Evolutionary conservation across 2,888 invertebrate genomes (phyloP), one percentile per base, ranked within the genome.

Genomic region (Diabrotica balteata): DNA sequence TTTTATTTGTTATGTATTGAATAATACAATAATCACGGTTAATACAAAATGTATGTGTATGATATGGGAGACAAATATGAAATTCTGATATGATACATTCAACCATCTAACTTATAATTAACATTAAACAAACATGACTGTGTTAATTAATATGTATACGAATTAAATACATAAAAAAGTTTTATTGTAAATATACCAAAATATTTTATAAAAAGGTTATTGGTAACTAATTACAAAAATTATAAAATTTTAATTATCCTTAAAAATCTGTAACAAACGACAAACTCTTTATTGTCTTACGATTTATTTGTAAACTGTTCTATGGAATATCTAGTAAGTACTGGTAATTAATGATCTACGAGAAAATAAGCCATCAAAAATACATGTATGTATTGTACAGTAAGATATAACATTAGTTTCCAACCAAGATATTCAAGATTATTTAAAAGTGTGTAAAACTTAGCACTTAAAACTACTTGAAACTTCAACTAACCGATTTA

Each of bases 1-100:
- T 32, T 32, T 32, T 32, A 32, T 46, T 63, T 67, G 59, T 67
- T 60, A 68, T 76, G 75, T 76, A 77, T 77, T 77, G 74, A 76
- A 76, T 73, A 76, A 73, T 76, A 67, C 67, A 72, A 72, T 71
- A 66, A 73, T 72, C 69, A 73, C 75, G 73, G 77, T 77, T 77
- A 75, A 74, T 75, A 75, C 72, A 77, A 77, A 77, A 75, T 64
- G 64, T 58, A 58, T 51, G 55, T 59, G 69, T 73, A 75, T 75
- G 76, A 75, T 74, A 76, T 77, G 75, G 69, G 70, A 72, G 70
- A 71, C 68, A 70, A 70, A 72, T 74, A 68, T 73, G 67, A 74
- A 68, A 70, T 73, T 70, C 68, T 73, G 75, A 75, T 75, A 76
- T 75, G 76, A 73, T 71, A 75, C 74, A 75, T 75, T 73, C 58